Evolutionary conservation across 2,888 invertebrate species (phyloP).

Genomic region (Harpalus rubripes): DNA sequence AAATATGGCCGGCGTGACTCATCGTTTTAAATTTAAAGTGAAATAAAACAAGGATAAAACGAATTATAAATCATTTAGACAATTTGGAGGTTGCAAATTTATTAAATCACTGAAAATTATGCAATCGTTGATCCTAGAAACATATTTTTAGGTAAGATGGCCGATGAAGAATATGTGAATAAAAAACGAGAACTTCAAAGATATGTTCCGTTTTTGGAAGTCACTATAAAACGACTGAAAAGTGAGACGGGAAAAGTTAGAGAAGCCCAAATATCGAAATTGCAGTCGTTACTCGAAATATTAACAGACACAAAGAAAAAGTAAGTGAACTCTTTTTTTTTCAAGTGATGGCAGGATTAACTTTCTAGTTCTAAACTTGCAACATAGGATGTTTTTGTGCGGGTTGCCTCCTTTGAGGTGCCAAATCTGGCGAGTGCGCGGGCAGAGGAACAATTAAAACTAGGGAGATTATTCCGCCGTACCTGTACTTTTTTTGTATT

Average conservation of each 20-base stretch:
- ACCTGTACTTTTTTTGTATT: too few species aligned
- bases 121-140: neutral
- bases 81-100: neutral
- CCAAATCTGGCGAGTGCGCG: constrained; percentile 8
- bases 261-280: constrained; percentile 82
- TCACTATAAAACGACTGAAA: constrained; percentile 83
- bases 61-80: neutral
- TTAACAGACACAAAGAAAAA: constrained; percentile 83
- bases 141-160: constrained; percentile 70
- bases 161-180: constrained; percentile 79
- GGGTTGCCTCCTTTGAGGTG: too few species aligned
- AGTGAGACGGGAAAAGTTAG: constrained; percentile 78
- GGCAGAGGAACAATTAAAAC: too few species aligned
- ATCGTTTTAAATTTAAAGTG: neutral
- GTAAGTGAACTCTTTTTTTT: constrained; percentile 74
- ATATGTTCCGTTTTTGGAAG: constrained; percentile 86
- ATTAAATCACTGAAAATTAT: neutral
- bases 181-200: constrained; percentile 84
- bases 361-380: too few species aligned
- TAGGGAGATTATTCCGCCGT: too few species aligned
- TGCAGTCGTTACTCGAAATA: constrained; percentile 82
- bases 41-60: neutral
- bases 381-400: too few species aligned
- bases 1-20: neutral
- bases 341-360: too few species aligned